Conservation (phyloP, 2,888 invertebrate species). For the Stramonita haemastoma region DNA sequence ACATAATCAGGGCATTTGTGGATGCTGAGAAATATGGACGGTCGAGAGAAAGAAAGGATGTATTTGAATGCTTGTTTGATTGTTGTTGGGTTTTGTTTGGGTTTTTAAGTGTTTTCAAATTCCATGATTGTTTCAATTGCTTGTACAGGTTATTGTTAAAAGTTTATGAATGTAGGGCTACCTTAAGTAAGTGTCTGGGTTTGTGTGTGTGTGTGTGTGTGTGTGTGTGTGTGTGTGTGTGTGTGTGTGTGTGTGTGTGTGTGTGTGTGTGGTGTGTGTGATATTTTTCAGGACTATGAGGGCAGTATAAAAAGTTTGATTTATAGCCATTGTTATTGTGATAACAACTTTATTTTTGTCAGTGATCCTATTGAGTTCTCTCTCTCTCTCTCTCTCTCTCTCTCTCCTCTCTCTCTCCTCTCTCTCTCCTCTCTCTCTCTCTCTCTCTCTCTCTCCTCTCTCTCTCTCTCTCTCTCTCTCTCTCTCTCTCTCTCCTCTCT, state of each 20-base stretch:
- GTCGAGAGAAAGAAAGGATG: not conserved
- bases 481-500: not conserved
- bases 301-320: too few relatives aligned
- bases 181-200: not conserved
- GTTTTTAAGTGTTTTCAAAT: not conserved
- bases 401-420: too few relatives aligned
- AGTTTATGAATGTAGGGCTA: not conserved
- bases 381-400: too few relatives aligned
- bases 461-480: slow-evolving; percentile 18
- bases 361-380: too few relatives aligned
- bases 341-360: too few relatives aligned
- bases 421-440: not conserved
- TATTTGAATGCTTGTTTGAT: not conserved
- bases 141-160: not conserved
- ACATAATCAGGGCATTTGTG: too few relatives aligned
- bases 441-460: slow-evolving; percentile 10
- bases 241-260: not conserved
- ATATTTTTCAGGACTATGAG: too few relatives aligned
- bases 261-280: not conserved
- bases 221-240: slow-evolving; percentile 8
- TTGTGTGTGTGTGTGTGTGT: slow-evolving; percentile 8
- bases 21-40: too few relatives aligned
- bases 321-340: too few relatives aligned
- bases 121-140: not conserved
- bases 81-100: not conserved